Base-by-base conservation (phyloP, 2,113 vertebrate genomes). In the Spea bombifrons region DNA sequence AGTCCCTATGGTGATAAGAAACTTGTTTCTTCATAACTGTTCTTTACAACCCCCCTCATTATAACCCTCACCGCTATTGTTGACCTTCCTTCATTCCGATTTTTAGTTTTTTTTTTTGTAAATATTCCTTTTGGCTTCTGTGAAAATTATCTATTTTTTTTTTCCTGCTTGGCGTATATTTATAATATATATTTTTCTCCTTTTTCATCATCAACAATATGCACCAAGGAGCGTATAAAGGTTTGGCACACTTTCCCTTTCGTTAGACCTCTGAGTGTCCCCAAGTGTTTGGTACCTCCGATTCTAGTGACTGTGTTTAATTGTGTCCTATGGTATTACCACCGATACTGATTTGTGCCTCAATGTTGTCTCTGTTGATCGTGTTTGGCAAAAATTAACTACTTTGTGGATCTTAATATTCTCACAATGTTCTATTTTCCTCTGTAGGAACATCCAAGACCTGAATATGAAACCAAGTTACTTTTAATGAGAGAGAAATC, bases 401-500 rank as follows among this genome's bases (percentile, higher is more conserved):
- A 15, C 16, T 44, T 52, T 68, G 45, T n/a, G 3, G 17, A 5
- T 0, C 5, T 76, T 59, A 52, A 16, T 12, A 16, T 46, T 5
- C 12, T 5, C 2, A 55, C 78, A 9, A 53, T 79, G 63, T 73
- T 53, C 0, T 80, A 47, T 82, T 81, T 10, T 52, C 10, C 5
- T 75, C 44, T 80, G 82, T 81, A 99, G 97, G 96, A 98, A 81
- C 95, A 97, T 75, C 94, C 95, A 30, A 91, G 97, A 76, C 96
- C 97, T 44, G 95, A 93, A 81, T 99, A 99, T 17, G 97, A 99
- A 89, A 94, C 90, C 15, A 91, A 91, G 85, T 88, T 99, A 5
- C 91, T 94, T 5, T 91, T 94, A 88, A 93, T 83, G 86, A 94
- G 93, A 72, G 88, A 89, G 85, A 89, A 72, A 53, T 85, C 57